phyloP scores from a whole-genome alignment of 2,797 vertebrate species.

The Falco naumanni region DNA sequence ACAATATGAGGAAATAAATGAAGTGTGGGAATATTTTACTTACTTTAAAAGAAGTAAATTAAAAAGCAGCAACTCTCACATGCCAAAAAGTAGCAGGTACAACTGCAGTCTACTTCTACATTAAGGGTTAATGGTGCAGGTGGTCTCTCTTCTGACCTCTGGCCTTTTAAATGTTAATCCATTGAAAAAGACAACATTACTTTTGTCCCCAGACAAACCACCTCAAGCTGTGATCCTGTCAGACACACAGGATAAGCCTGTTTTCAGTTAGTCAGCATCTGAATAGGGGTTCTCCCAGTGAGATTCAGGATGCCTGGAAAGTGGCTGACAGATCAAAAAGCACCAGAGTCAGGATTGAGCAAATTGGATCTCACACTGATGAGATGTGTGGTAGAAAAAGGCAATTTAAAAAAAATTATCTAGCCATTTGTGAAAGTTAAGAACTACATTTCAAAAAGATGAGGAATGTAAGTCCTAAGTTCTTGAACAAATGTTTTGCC shows the following conservation, averaged over 20 bases:
- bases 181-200: slow-evolving; percentile 45
- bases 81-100: neutral
- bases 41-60: neutral
- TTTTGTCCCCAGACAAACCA: slow-evolving; percentile 59
- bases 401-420: neutral
- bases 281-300: neutral
- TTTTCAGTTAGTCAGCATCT: neutral
- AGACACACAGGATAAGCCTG: slow-evolving; percentile 43
- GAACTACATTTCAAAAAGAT: neutral
- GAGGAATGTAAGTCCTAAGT: neutral
- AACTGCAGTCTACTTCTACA: neutral
- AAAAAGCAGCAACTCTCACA: neutral
- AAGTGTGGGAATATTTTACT: neutral
- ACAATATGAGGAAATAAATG: neutral
- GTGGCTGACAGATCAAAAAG: slow-evolving; percentile 16
- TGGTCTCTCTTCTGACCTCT: slow-evolving; percentile 61
- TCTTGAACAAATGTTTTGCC: neutral
- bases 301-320: slow-evolving; percentile 17
- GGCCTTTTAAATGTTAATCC: slow-evolving; percentile 57
- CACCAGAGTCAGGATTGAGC: neutral
- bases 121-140: slow-evolving; percentile 54
- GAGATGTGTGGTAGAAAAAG: neutral
- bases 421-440: neutral
- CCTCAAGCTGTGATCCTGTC: slow-evolving; percentile 57
- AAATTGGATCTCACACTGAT: neutral